A percentile compares a stretch with the other conserved stretches of the same genome.
Evolutionary conservation across 2,888 invertebrate genomes (phyloP).

Genomic region (Fragum fragum): DNA sequence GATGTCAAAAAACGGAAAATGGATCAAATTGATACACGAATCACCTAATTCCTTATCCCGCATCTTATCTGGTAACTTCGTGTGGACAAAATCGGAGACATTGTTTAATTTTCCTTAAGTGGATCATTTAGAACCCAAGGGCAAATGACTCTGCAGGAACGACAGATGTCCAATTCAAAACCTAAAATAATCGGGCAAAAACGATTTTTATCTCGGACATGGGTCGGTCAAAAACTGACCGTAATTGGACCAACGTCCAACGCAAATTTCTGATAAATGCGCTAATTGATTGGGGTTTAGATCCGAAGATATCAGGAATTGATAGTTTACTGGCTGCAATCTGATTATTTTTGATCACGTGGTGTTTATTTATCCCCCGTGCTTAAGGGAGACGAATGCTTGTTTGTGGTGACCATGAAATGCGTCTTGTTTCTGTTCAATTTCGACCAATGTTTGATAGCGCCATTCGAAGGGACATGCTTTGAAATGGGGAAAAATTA

Average conservation of each 20-base stretch:
- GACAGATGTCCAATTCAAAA: slow-evolving; percentile 19
- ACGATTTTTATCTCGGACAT: slow-evolving; percentile 17
- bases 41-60: too few relatives aligned
- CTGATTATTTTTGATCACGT: slow-evolving; percentile 14
- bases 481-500: too few relatives aligned
- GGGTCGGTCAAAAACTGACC: neutral
- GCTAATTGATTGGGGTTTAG: slow-evolving; percentile 20
- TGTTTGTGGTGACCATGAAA: neutral
- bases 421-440: neutral
- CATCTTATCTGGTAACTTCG: too few relatives aligned
- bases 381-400: neutral
- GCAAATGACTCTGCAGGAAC: neutral
- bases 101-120: neutral
- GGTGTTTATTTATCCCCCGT: slow-evolving; percentile 9
- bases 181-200: neutral
- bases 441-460: neutral
- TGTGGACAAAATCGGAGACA: too few relatives aligned
- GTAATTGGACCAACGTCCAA: slow-evolving; percentile 14
- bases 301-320: slow-evolving; percentile 12
- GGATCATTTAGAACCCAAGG: neutral
- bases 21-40: too few relatives aligned
- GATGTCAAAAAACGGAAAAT: too few relatives aligned
- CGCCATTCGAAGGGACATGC: too few relatives aligned
- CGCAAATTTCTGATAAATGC: slow-evolving; percentile 19
- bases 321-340: slow-evolving; percentile 21